Percentiles rank a stretch among this genome's conserved stretches.
Evolutionary conservation across 2,888 invertebrate species (phyloP).

Genomic region (Eristalis pertinax): DNA sequence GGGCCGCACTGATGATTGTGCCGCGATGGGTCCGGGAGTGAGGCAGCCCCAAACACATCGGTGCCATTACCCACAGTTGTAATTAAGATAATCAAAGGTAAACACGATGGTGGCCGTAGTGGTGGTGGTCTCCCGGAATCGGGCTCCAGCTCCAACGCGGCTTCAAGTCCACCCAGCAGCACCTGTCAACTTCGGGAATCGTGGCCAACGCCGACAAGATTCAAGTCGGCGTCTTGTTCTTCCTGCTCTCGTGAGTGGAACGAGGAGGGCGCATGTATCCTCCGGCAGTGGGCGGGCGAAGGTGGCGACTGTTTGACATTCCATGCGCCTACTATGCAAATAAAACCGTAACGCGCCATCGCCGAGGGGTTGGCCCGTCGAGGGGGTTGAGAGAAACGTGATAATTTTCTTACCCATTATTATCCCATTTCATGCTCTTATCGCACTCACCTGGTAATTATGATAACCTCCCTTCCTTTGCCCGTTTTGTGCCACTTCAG

Average conservation of each 20-base stretch:
- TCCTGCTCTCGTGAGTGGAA: not conserved
- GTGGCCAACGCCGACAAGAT: not conserved
- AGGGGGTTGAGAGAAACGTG: slow-evolving; percentile 60
- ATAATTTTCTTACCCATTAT: slow-evolving; percentile 72
- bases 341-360: slow-evolving; percentile 52
- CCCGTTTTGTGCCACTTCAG: not conserved
- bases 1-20: not conserved
- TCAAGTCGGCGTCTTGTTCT: not conserved
- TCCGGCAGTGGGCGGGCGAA: not conserved
- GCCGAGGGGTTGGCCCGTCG: not conserved
- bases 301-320: slow-evolving; percentile 49
- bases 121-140: not conserved
- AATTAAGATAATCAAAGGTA: slow-evolving; percentile 72
- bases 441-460: slow-evolving; percentile 72
- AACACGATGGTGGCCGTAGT: slow-evolving; percentile 40
- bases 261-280: slow-evolving; percentile 18
- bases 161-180: not conserved
- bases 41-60: not conserved
- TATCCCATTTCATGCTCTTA: slow-evolving; percentile 72
- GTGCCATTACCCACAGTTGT: slow-evolving; percentile 49
- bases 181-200: slow-evolving; percentile 41
- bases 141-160: not conserved
- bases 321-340: slow-evolving; percentile 61
- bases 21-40: not conserved
- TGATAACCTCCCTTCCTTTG: slow-evolving; percentile 56